A percentile compares a stretch with the other conserved stretches of the same genome.
These are phyloP conservation scores for Drosophila lacteicornis DNA, from an alignment of 1,140 invertebrate genomes.

Conservation along the genomic window DNA sequence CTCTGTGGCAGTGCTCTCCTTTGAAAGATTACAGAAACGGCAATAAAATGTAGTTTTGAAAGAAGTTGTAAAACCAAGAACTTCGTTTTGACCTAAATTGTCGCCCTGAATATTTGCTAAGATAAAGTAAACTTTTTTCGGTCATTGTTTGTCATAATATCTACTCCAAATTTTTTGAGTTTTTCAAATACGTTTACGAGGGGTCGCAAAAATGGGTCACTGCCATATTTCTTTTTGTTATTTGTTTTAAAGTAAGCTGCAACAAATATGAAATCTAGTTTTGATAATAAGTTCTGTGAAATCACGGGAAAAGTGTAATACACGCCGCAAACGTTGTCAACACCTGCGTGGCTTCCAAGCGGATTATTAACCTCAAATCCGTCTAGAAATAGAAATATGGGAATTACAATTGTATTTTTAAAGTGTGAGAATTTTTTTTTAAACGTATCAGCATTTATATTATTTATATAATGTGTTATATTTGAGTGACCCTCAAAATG, in stretches of 20 bases:
- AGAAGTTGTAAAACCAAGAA: constrained; percentile 2
- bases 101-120: constrained; percentile 3
- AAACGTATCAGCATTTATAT: background rate
- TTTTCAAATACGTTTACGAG: constrained; percentile 7
- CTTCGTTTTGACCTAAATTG: too few species aligned
- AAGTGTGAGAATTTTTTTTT: background rate
- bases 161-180: background rate
- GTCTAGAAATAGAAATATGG: background rate
- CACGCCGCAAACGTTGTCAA: background rate
- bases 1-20: constrained; percentile 4
- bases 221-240: background rate
- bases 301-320: constrained; percentile 3
- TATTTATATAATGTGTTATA: background rate
- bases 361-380: constrained; percentile 9
- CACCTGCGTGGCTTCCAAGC: constrained; percentile 1
- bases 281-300: background rate
- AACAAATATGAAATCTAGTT: constrained; percentile 3
- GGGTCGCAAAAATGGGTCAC: background rate
- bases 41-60: constrained; percentile 1
- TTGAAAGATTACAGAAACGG: constrained; percentile 1
- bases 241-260: constrained; percentile 1
- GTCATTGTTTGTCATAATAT: background rate
- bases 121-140: background rate
- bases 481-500: background rate
- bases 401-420: background rate